A percentile compares a stretch with the other conserved stretches of the same genome.
These are phyloP conservation scores for Coendou prehensilis DNA, from an alignment of 2,797 vertebrate species.

Conservation along the genomic window DNA sequence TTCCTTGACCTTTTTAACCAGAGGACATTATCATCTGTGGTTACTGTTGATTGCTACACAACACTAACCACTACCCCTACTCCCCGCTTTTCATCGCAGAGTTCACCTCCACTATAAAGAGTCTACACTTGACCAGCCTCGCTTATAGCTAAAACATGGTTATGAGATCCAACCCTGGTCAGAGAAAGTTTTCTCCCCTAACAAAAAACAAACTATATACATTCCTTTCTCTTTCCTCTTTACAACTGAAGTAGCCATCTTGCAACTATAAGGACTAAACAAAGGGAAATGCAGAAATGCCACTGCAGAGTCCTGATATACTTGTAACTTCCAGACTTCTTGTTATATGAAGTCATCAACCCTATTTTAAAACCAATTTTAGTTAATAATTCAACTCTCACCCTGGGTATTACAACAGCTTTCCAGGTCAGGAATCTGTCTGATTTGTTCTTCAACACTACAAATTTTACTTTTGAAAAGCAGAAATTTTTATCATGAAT, in stretches of 20 bases:
- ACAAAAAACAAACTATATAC: not conserved
- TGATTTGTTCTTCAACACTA: slow-evolving; percentile 13
- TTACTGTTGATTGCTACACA: not conserved
- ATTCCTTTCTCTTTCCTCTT: not conserved
- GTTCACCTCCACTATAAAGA: not conserved
- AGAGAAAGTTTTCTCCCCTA: slow-evolving; percentile 56
- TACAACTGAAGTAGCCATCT: not conserved
- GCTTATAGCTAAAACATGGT: slow-evolving; percentile 30
- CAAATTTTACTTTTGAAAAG: slow-evolving; percentile 43
- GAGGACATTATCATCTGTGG: not conserved
- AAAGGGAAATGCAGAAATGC: slow-evolving; percentile 42
- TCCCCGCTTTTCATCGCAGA: not conserved
- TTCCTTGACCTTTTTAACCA: slow-evolving; percentile 47
- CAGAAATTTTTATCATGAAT: slow-evolving; percentile 19
- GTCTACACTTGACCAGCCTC: not conserved
- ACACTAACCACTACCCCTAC: not conserved
- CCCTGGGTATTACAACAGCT: not conserved
- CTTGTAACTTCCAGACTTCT: slow-evolving; percentile 43
- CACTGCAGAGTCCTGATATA: not conserved
- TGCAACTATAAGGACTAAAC: not conserved
- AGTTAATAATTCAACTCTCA: slow-evolving; percentile 33
- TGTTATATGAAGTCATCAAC: slow-evolving; percentile 36
- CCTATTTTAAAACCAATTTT: not conserved
- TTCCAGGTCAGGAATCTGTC: not conserved
- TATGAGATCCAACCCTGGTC: not conserved